Evolutionary conservation across 37 sponge, comb jelly and placozoan species (phyloP).

Genomic region (Halichondria panicea): DNA sequence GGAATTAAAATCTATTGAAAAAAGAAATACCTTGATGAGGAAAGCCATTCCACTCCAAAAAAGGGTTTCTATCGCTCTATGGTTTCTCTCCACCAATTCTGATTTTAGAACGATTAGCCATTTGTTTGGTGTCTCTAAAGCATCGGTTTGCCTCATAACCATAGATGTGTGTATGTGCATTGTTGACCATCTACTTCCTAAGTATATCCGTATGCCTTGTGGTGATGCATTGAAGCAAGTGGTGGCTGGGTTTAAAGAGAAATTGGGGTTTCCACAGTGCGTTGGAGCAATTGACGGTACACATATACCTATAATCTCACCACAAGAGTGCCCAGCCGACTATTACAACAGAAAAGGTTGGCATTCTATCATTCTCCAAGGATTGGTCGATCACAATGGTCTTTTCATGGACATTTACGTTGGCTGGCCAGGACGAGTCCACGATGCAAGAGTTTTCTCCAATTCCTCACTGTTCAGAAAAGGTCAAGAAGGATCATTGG

Average conservation of each 20-base stretch:
- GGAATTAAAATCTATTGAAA: too few relatives aligned
- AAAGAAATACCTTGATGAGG: too few relatives aligned
- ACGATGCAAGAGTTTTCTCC: constrained; percentile 43
- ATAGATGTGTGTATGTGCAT: too few relatives aligned
- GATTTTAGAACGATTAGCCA: too few relatives aligned
- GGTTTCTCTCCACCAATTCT: too few relatives aligned
- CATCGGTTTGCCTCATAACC: too few relatives aligned
- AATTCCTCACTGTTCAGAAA: constrained; percentile 14
- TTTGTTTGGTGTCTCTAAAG: too few relatives aligned
- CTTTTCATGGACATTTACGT: constrained; percentile 28
- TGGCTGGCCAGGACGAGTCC: constrained; percentile 39
- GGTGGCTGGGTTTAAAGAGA: constrained; percentile 19
- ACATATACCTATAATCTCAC: constrained; percentile 30
- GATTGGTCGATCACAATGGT: constrained; percentile 15
- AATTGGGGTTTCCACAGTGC: constrained; percentile 31
- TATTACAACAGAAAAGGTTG: constrained; percentile 41
- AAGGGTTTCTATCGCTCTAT: too few relatives aligned
- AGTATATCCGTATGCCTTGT: too few relatives aligned
- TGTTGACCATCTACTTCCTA: too few relatives aligned
- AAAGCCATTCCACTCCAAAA: too few relatives aligned
- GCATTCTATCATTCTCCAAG: constrained; percentile 23
- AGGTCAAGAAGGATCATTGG: neutral
- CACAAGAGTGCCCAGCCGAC: constrained; percentile 15
- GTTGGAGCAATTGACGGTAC: constrained; percentile 45
- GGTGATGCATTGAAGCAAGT: too few relatives aligned